Evolutionary conservation across 2,888 invertebrate genomes (phyloP), one percentile per base, ranked within the genome.

Genomic region (Ornithoptera alexandrae): DNA sequence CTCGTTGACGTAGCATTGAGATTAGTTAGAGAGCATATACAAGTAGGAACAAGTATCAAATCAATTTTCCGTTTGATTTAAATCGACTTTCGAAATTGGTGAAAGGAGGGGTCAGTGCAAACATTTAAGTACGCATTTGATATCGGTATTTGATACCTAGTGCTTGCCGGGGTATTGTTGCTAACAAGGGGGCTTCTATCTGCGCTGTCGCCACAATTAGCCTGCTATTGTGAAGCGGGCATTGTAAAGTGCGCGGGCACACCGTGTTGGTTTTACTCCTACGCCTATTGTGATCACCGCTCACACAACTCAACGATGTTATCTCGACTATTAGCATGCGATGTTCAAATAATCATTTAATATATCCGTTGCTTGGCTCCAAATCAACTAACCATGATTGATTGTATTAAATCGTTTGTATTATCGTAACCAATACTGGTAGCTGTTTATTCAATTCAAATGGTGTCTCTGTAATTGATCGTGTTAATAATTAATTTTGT

Each of bases 161-260:
- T 53, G 60, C 46, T 36, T 30, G 36, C 20, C 62, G 63, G 64
- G 62, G 62, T 72, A 75, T 76, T 73, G 77, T 76, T 73, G 76
- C 78, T 80, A 85, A 85, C 85, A 85, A 84, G 82, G 79, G 79
- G 78, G 79, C 79, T 65, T 79, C 84, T 84, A 79, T 84, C 82
- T 81, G 81, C 65, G 79, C 78, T 90, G 90, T 92, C 90, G 87
- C 88, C 84, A 90, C 90, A 92, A 92, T 92, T 91, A 92, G 89
- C 86, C 75, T 76, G 80, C 86, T 82, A 90, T 92, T 90, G 89
- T 90, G 79, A 72, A 76, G 70, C 71, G 74, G 74, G 81, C 78
- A 75, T 75, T 68, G 68, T 68, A 70, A 60, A 50, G 71, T 76
- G 87, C 84, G 86, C 85, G 84, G 82, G 85, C 85, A 85, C 86